phyloP scores from a whole-genome alignment of 2,888 invertebrate species.

The Rosalia funebris region DNA sequence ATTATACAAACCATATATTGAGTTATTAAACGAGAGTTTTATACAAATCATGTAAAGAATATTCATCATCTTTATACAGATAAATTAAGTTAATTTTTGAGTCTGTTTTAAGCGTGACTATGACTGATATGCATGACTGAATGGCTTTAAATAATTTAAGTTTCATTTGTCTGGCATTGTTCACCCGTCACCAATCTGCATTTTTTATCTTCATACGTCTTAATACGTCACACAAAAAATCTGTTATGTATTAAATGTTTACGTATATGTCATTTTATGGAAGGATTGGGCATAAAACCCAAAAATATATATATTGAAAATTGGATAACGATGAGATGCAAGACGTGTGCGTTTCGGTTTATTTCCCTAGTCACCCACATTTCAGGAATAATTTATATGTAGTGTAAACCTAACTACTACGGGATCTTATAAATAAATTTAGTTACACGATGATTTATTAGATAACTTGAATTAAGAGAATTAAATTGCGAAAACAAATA shows the following conservation, averaged over 20 bases:
- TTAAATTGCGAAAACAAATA: conserved; percentile 1
- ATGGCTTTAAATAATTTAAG: background rate
- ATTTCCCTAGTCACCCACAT: conserved; percentile 26
- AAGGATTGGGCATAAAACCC: background rate
- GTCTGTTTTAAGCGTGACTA: too few relatives aligned
- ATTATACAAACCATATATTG: too few relatives aligned
- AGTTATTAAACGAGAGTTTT: too few relatives aligned
- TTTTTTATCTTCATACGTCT: background rate
- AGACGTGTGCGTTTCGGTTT: conserved; percentile 14
- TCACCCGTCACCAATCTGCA: background rate
- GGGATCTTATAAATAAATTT: conserved; percentile 12
- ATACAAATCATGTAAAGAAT: too few relatives aligned
- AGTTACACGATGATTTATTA: conserved; percentile 2
- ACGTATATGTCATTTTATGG: background rate
- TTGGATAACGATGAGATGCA: conserved; percentile 6
- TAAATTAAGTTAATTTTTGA: too few relatives aligned
- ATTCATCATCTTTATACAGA: too few relatives aligned
- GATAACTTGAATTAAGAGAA: conserved; percentile 7
- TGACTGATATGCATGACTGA: too few relatives aligned
- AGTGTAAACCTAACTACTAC: conserved; percentile 16
- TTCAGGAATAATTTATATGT: conserved; percentile 20
- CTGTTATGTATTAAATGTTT: too few relatives aligned
- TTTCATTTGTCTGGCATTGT: background rate
- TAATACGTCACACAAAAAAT: too few relatives aligned
- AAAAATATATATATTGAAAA: conserved; percentile 21